phyloP scores from a whole-genome alignment of 2,888 invertebrate species.

The Tenthredo amoena region DNA sequence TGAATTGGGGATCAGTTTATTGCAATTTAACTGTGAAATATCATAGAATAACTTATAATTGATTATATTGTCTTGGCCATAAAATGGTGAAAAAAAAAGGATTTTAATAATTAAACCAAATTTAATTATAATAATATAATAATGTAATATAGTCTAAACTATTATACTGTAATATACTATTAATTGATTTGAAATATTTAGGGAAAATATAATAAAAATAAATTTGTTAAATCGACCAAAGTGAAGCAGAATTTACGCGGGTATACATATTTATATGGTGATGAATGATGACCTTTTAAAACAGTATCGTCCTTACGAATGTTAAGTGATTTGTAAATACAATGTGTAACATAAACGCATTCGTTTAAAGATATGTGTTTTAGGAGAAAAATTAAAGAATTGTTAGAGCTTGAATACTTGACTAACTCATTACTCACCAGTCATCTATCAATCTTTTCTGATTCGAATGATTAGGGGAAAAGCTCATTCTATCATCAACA shows the following conservation, averaged over 20 bases:
- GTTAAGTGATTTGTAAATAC: slow-evolving; percentile 62
- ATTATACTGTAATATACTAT: slow-evolving; percentile 12
- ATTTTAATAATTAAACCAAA: slow-evolving; percentile 30
- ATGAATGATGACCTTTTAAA: slow-evolving; percentile 30
- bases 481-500: background rate
- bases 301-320: slow-evolving; percentile 12
- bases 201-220: background rate
- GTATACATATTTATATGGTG: slow-evolving; percentile 38
- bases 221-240: slow-evolving; percentile 52
- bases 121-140: slow-evolving; percentile 11
- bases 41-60: slow-evolving; percentile 25
- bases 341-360: slow-evolving; percentile 59
- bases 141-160: slow-evolving; percentile 12
- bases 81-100: slow-evolving; percentile 6
- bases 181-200: slow-evolving; percentile 17
- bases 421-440: background rate
- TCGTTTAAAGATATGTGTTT: slow-evolving; percentile 58
- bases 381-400: slow-evolving; percentile 53
- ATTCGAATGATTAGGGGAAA: background rate
- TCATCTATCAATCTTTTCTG: background rate
- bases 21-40: slow-evolving; percentile 32
- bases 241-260: slow-evolving; percentile 42
- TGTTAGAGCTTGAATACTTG: slow-evolving; percentile 45
- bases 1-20: slow-evolving; percentile 6
- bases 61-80: slow-evolving; percentile 12